Conservation (phyloP, 2,797 vertebrate genomes). For the Spinibarbus caldwelli region DNA sequence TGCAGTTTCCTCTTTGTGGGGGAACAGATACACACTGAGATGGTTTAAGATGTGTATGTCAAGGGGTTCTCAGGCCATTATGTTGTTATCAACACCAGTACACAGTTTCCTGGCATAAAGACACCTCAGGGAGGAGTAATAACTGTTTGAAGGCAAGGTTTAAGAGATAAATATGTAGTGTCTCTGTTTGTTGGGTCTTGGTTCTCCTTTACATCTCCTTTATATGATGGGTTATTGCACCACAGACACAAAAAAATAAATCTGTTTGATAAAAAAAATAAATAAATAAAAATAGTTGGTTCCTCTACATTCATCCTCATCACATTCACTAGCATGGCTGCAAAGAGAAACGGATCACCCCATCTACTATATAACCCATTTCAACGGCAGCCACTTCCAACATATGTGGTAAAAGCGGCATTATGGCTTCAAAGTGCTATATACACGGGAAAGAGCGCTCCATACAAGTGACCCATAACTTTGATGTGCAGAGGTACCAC, state of each 20-base stretch:
- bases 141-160: background rate
- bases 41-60: constrained; percentile 32
- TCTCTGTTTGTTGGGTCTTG: background rate
- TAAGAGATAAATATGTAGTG: constrained; percentile 35
- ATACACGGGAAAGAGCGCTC: constrained; percentile 29
- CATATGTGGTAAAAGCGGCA: constrained; percentile 33
- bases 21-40: constrained; percentile 29
- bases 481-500: constrained; percentile 41
- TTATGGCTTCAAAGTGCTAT: constrained; percentile 8
- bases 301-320: background rate
- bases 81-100: constrained; percentile 12
- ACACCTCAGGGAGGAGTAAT: background rate
- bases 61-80: constrained; percentile 23
- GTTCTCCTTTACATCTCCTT: constrained; percentile 1
- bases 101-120: constrained; percentile 9
- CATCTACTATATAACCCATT: background rate
- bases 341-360: constrained; percentile 6
- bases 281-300: background rate
- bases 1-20: background rate
- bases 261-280: background rate
- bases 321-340: constrained; percentile 2
- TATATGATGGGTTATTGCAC: background rate
- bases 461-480: constrained; percentile 56
- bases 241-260: background rate
- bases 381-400: background rate